A percentile compares a stretch with the other conserved stretches of the same genome.
Evolutionary conservation across 2,888 invertebrate genomes (phyloP).

Genomic region (Nomada lathburiana): DNA sequence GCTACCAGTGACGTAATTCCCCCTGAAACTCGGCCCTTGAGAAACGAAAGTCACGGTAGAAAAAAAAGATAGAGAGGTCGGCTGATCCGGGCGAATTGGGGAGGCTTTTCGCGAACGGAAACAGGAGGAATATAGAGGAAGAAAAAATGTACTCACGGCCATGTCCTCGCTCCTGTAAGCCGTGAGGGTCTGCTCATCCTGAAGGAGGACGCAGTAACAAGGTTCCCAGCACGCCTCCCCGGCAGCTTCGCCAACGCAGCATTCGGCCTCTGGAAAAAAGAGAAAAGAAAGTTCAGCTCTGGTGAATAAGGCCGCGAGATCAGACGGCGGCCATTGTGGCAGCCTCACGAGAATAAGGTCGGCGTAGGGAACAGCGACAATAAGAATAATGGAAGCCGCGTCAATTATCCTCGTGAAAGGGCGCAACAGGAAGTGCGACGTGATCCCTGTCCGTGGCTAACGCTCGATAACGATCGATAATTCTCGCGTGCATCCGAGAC

Average conservation of each 20-base stretch:
- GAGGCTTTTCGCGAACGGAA: conserved; percentile 31
- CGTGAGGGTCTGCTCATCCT: conserved; percentile 91
- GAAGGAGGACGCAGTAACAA: conserved; percentile 91
- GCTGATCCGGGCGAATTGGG: conserved; percentile 57
- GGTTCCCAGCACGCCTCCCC: conserved; percentile 90
- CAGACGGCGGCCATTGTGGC: conserved; percentile 44
- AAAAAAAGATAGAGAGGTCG: conserved; percentile 2
- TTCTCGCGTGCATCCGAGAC: conserved; percentile 40
- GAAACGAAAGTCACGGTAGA: conserved; percentile 3
- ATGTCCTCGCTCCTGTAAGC: conserved; percentile 92
- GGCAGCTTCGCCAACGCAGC: conserved; percentile 86
- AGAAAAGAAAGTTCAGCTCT: conserved; percentile 27
- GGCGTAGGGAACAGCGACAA: conserved; percentile 39
- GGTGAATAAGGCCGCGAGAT: conserved; percentile 47
- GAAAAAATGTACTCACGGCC: conserved; percentile 87
- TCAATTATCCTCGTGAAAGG: conserved; percentile 56
- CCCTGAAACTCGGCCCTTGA: conserved; percentile 22
- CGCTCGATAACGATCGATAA: conserved; percentile 58
- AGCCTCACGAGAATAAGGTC: conserved; percentile 42
- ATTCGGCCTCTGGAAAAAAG: conserved; percentile 82
- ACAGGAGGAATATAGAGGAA: neutral
- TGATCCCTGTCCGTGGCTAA: conserved; percentile 24
- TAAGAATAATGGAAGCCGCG: conserved; percentile 59
- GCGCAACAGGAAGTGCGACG: conserved; percentile 43
- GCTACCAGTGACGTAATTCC: conserved; percentile 46